Conservation (phyloP, 2,113 vertebrate genomes). For the Tiliqua scincoides region DNA sequence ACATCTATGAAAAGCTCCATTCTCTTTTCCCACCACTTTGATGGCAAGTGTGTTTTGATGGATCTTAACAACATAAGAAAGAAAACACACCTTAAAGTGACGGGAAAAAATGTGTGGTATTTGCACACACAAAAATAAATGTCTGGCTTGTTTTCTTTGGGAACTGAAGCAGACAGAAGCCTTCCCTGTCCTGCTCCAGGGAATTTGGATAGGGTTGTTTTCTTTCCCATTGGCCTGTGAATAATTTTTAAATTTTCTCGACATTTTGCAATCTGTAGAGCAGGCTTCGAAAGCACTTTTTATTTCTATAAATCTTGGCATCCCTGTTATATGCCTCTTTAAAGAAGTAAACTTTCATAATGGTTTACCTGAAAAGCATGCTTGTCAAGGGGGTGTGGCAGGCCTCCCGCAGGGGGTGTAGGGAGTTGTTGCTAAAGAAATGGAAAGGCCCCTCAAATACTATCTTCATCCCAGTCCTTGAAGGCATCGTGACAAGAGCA, state of each 20-base stretch:
- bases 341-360: not conserved
- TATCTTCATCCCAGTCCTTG: not conserved
- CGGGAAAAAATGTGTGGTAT: constrained; percentile 31
- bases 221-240: constrained; percentile 6
- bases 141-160: constrained; percentile 25
- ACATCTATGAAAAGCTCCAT: not conserved
- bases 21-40: constrained; percentile 14
- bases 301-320: constrained; percentile 9
- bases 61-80: not conserved
- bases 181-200: not conserved
- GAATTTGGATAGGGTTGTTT: not conserved
- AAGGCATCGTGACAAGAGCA: not conserved
- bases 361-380: not conserved
- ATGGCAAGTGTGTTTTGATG: constrained; percentile 6
- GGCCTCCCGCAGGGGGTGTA: not conserved
- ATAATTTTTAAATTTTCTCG: not conserved
- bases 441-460: not conserved
- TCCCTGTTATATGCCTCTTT: not conserved
- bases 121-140: constrained; percentile 30
- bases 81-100: constrained; percentile 11
- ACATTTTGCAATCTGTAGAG: not conserved
- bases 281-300: not conserved
- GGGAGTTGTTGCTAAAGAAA: not conserved
- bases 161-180: constrained; percentile 27
- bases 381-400: not conserved